These are phyloP conservation scores for Neostethus bicornis DNA, from an alignment of 2,797 vertebrate species.

Conservation along the genomic window DNA sequence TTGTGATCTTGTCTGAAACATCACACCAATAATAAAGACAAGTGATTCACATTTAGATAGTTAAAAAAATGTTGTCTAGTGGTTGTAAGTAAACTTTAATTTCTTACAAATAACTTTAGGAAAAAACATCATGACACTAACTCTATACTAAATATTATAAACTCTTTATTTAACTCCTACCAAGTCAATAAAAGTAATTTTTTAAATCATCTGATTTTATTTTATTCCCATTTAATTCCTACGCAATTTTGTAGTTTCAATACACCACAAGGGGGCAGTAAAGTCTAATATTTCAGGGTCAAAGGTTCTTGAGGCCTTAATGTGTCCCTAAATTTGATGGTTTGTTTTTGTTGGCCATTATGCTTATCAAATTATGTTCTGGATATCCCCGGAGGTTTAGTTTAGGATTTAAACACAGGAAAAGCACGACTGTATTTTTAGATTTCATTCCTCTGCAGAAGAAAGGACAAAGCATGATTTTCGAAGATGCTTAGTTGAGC, in stretches of 20 bases:
- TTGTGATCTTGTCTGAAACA: not conserved
- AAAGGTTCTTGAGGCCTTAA: not conserved
- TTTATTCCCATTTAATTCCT: no score
- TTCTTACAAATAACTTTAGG: not conserved
- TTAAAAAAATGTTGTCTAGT: no score
- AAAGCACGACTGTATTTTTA: slow-evolving; percentile 52
- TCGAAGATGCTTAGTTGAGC: no score
- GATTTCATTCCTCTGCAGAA: slow-evolving; percentile 55
- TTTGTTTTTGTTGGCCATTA: slow-evolving; percentile 1
- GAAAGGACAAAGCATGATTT: no score
- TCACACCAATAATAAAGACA: not conserved
- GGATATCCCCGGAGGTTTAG: slow-evolving; percentile 3
- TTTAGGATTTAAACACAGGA: not conserved
- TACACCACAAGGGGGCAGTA: slow-evolving; percentile 51
- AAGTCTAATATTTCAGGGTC: not conserved
- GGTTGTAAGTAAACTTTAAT: not conserved
- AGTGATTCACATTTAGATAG: no score
- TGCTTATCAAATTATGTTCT: slow-evolving; percentile 1
- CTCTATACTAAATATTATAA: no score
- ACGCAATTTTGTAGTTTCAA: not conserved
- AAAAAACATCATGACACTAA: not conserved
- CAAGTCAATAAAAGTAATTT: no score
- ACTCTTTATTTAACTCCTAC: no score
- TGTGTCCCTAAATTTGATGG: slow-evolving; percentile 4
- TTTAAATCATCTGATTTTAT: no score